These are phyloP conservation scores for Heliconius melpomene DNA, from an alignment of 1,140 invertebrate species.

Conservation along the genomic window DNA sequence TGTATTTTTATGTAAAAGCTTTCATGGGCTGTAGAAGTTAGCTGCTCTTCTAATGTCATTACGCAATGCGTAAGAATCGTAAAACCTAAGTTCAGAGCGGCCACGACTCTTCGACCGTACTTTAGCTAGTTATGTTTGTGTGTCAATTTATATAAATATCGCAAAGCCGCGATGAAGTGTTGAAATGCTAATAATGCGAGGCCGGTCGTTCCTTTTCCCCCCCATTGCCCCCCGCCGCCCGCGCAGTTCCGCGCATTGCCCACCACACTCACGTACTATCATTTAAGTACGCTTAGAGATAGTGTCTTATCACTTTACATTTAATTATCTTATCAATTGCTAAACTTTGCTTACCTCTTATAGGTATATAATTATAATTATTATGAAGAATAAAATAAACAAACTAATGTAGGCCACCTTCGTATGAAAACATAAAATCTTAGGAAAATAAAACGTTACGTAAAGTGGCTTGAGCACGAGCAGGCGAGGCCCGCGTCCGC, in stretches of 20 bases:
- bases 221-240: background rate
- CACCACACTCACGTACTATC: background rate
- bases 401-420: background rate
- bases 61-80: too few relatives aligned
- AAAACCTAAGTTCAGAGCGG: too few relatives aligned
- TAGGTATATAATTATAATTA: too few relatives aligned
- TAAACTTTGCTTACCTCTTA: too few relatives aligned
- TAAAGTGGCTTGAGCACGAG: background rate
- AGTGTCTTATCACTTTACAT: background rate
- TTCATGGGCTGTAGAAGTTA: too few relatives aligned
- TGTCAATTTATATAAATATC: conserved; percentile 36
- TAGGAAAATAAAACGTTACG: too few relatives aligned
- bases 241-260: background rate
- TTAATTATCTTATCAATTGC: too few relatives aligned
- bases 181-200: conserved; percentile 43
- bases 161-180: conserved; percentile 32
- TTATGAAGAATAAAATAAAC: background rate
- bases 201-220: conserved; percentile 18
- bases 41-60: too few relatives aligned
- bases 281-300: background rate
- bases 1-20: too few relatives aligned
- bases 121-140: conserved; percentile 26
- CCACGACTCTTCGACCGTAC: too few relatives aligned
- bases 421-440: background rate
- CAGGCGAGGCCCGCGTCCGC: background rate